These are phyloP conservation scores for Eupithecia vulgata DNA, from an alignment of 2,888 invertebrate species.

Conservation along the genomic window DNA sequence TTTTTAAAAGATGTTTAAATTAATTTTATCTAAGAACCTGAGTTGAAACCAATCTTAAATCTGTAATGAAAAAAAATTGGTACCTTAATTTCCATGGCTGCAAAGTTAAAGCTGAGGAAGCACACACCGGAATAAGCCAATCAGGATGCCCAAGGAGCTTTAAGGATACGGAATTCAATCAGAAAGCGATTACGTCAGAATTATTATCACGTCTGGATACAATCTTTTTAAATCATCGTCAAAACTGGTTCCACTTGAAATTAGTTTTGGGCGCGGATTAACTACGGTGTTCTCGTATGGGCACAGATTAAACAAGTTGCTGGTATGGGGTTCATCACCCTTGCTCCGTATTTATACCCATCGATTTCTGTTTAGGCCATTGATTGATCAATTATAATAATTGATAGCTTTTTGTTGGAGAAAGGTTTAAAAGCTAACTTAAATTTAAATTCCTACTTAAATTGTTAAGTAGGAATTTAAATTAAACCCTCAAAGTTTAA, in stretches of 20 bases:
- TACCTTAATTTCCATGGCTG: not conserved
- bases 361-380: conserved; percentile 38
- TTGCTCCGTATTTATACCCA: conserved; percentile 32
- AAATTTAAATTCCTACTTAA: not conserved
- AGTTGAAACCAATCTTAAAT: too few relatives aligned
- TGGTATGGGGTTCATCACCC: conserved; percentile 57
- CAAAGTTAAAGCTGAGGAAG: not conserved
- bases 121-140: not conserved
- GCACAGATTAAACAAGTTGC: conserved; percentile 4
- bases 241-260: conserved; percentile 57
- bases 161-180: conserved; percentile 27
- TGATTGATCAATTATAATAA: conserved; percentile 44
- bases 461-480: not conserved
- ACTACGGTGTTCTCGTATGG: conserved; percentile 47
- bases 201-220: conserved; percentile 31
- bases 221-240: conserved; percentile 34
- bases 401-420: conserved; percentile 32
- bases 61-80: not conserved
- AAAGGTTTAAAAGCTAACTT: conserved; percentile 17
- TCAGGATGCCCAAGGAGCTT: not conserved
- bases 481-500: not conserved
- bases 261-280: conserved; percentile 62
- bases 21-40: too few relatives aligned
- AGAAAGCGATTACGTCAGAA: conserved; percentile 34
- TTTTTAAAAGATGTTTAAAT: too few relatives aligned